Base-by-base conservation (phyloP, 2,113 vertebrate genomes). In the Platysteira castanea region DNA sequence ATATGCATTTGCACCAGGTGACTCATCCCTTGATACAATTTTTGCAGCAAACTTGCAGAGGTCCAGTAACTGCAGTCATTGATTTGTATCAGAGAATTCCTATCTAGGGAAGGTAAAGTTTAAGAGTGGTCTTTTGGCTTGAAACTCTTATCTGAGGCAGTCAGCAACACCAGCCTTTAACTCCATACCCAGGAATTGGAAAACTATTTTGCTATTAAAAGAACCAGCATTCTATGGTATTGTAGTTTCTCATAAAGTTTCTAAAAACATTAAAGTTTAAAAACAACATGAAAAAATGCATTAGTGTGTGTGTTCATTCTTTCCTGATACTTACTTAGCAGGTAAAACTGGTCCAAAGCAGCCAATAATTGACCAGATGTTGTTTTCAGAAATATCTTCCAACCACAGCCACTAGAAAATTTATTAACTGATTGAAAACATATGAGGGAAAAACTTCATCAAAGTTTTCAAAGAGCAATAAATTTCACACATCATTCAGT, bases 401-500 rank as follows among this genome's bases (percentile, higher is more conserved):
- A 81, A 9, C 8, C 24, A 26, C 31, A 70, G 7, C 12, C 33
- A 39, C 7, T 6, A 27, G 69, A 80, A 83, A 41, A 74, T 60
- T 82, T 76, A 69, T 44, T 90, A 94, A 64, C 56, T 59, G 31
- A 49, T 14, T 59, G 71, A 87, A 53, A 84, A 71, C 18, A 78
- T 47, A 15, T 49, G n/a, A 56, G 76, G 39, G 50, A 80, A 75
- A 57, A 90, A 57, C 14, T 50, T 74, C 53, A 95, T 67, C 35
- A 11, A 76, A 82, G 46, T 92, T 90, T 84, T 83, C 87, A 73
- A 59, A 78, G 68, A 31, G 44, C 31, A 81, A 84, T 54, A 94
- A 90, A 91, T 84, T 96, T 91, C 87, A 87, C 46, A 69, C 9
- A 20, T 71, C 60, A 71, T 94, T 94, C 95, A 53, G 68, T 80